Base-by-base conservation (phyloP, 2,113 vertebrate species). In the Chionodraco myersi region DNA sequence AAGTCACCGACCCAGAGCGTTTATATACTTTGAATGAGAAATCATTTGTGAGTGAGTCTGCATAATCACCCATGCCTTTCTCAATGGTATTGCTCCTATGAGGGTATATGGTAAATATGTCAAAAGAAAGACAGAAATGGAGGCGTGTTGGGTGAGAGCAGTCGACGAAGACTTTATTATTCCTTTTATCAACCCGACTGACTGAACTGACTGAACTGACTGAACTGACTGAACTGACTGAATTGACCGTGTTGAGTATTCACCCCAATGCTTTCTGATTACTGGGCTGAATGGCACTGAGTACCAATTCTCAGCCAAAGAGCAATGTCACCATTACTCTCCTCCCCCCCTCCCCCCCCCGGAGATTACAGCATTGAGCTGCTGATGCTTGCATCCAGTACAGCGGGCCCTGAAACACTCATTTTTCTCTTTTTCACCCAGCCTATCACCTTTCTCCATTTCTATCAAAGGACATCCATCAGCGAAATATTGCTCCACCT, bases 401-500 rank as follows among this genome's bases (percentile, higher is more conserved):
- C 80, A 80, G 72, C 48, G 1, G 54, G 71, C 60, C 59, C 78
- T 59, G 63, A 86, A 93, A 87, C 60, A 56, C 89, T 88, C 0
- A 2, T 85, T 90, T 90, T 92, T 88, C 60, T 86, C 66, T 87
- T 90, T 80, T 79, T 59, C 26, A 26, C 36, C 67, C 80, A 82
- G 80, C 89, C 85, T 90, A 90, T 93, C 88, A 70, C 90, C 86
- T 92, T 92, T 90, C 88, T 90, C 74, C 77, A 57, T 82, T 83
- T 79, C 86, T 85, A 87, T 91, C 87, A 87, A 82, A 89, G 79
- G 84, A 90, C 88, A 85, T 89, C 86, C 86, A 93, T 94, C 94
- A 95, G 94, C 92, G 90, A 93, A 95, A 94, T 94, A 88, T 91
- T 87, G 89, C 92, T 93, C 84, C 86, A 84, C 79, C 85, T 82